phyloP scores from a whole-genome alignment of 2,113 vertebrate genomes.

The Protobothrops mucrosquamatus region DNA sequence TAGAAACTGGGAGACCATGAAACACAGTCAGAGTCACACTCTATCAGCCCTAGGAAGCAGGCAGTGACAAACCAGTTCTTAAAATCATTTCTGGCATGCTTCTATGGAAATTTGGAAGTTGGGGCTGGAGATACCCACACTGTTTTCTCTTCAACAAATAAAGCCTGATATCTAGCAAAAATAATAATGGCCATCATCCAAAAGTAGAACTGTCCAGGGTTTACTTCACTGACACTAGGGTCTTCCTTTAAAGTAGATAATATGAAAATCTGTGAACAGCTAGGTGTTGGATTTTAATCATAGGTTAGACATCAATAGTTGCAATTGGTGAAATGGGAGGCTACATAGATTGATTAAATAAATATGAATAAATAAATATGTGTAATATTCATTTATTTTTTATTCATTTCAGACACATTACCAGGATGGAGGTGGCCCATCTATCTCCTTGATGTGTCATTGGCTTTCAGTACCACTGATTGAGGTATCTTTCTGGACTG shows the following conservation, averaged over 20 bases:
- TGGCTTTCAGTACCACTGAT: neutral
- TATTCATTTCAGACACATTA: neutral
- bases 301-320: neutral
- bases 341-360: neutral
- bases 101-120: neutral
- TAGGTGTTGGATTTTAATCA: neutral
- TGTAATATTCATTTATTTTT: neutral
- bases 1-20: neutral
- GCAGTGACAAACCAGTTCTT: neutral
- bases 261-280: neutral
- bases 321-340: neutral
- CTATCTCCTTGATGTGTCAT: neutral
- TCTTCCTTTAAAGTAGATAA: neutral
- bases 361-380: neutral
- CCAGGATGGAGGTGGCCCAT: neutral
- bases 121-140: neutral
- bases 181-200: neutral
- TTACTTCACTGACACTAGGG: neutral
- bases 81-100: neutral
- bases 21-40: neutral
- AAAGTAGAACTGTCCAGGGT: neutral
- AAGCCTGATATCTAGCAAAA: neutral
- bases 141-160: neutral
- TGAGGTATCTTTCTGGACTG: neutral
- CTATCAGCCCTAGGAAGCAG: neutral